Evolutionary conservation across 2,797 vertebrate genomes (phyloP).

Genomic region (Zalophus californianus): DNA sequence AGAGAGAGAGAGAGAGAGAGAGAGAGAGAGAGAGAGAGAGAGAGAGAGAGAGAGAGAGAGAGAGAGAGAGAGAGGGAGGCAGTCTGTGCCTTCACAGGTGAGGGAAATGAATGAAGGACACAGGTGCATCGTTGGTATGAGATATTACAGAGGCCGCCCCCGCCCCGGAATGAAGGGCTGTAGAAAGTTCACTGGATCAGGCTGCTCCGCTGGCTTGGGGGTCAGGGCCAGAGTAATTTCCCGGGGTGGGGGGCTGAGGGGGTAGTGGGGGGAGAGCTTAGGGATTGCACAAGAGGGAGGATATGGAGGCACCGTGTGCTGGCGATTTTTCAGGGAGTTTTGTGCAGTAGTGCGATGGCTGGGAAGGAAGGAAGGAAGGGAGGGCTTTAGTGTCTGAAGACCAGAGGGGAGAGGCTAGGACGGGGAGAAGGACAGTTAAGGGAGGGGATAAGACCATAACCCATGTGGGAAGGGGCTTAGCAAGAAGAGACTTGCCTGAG

Average conservation of each 20-base stretch:
- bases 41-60: not conserved
- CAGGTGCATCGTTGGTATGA: rapidly evolving
- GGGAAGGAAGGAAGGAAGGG: not conserved
- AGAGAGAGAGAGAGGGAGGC: too few relatives aligned
- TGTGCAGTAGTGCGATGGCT: not conserved
- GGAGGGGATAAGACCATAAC: not conserved
- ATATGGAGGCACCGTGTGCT: too few relatives aligned
- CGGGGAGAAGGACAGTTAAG: not conserved
- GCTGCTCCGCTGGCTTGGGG: not conserved
- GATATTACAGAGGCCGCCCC: not conserved
- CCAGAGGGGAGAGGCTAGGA: not conserved
- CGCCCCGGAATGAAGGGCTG: not conserved
- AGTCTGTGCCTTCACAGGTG: not conserved
- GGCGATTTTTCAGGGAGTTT: not conserved
- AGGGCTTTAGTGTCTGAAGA: not conserved
- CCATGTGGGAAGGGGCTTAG: not conserved
- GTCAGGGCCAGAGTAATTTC: not conserved
- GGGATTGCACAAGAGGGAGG: not conserved
- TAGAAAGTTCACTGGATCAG: not conserved
- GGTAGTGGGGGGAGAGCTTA: not conserved
- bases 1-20: not conserved
- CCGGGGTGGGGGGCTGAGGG: not conserved
- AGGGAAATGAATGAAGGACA: not conserved
- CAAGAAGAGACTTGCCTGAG: not conserved
- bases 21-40: too few relatives aligned